Evolutionary conservation across 2,888 invertebrate species (phyloP), one percentile per base, ranked within the genome.

Genomic region (Philhelius pedissequus): DNA sequence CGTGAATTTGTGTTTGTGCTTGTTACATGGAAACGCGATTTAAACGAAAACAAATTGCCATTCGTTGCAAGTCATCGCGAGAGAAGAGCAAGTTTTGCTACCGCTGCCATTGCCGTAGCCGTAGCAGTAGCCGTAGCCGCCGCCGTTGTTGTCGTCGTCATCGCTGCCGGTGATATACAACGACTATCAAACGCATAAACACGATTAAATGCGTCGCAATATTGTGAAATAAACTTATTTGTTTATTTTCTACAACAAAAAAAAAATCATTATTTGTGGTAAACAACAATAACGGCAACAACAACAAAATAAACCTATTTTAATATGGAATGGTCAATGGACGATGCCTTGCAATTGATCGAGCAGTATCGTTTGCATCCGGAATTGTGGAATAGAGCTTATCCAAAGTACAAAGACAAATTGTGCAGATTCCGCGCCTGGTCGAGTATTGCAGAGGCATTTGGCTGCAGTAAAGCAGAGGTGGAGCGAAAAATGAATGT

Each of bases 401-500:
- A 90, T 87, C 90, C 91, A 79, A 91, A 90, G 78, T 91, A 91
- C 86, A 91, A 91, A 89, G 91, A 91, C 54, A 90, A 91, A 71
- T 83, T 91, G 81, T 90, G 90, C 58, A 89, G 91, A 38, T 91
- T 91, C 78, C 90, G 90, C 27, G 91, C 91, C 20, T 91, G 91
- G 91, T 91, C 90, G 25, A 90, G 90, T 77, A 90, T 91, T 4
- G 91, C 91, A 11, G 91, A 91, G 54, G 90, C 90, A 30, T 91
- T 91, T 74, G 91, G 90, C 15, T 90, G 91, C 87, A 90, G 90
- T 87, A 91, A 91, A 77, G 91, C 91, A 3, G 91, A 91, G 84
- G 91, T 91, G 66, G 91, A 91, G 86, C 90, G 91, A 15, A 91
- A 91, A 70, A 91, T 91, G 91, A 91, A 91, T 76, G 91, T 91